These are phyloP conservation scores for Cordylochernes scorpioides DNA, from an alignment of 2,888 invertebrate genomes.

Conservation along the genomic window DNA sequence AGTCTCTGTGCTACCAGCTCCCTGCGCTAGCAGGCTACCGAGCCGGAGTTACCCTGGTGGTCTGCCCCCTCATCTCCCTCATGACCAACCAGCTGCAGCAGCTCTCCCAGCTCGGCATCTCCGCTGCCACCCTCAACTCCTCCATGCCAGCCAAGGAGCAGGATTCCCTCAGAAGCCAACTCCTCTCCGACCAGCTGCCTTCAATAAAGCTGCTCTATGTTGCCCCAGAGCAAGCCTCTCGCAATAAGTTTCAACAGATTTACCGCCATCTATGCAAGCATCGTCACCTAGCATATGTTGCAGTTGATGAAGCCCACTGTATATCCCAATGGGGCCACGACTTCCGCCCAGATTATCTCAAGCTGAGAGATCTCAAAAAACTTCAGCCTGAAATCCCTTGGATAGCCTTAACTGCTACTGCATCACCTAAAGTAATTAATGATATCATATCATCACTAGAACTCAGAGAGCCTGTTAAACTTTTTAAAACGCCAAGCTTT, in stretches of 20 bases:
- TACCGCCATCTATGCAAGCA: slow-evolving; percentile 33
- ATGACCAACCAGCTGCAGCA: slow-evolving; percentile 28
- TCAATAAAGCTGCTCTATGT: slow-evolving; percentile 63
- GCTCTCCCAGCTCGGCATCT: slow-evolving; percentile 52
- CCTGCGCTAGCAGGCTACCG: slow-evolving; percentile 57
- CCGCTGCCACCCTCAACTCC: slow-evolving; percentile 71
- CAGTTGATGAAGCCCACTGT: slow-evolving; percentile 93
- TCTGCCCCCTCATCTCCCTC: slow-evolving; percentile 80
- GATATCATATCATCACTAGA: slow-evolving; percentile 51
- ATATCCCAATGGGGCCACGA: slow-evolving; percentile 98
- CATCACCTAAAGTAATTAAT: slow-evolving; percentile 43
- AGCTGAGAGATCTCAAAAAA: slow-evolving; percentile 41
- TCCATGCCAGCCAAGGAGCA: slow-evolving; percentile 52
- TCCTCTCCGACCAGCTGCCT: slow-evolving; percentile 39
- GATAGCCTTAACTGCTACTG: slow-evolving; percentile 87
- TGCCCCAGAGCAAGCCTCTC: slow-evolving; percentile 68
- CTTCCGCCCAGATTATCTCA: slow-evolving; percentile 78
- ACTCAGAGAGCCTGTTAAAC: slow-evolving; percentile 35
- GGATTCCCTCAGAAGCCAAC: slow-evolving; percentile 44
- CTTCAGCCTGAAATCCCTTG: slow-evolving; percentile 42
- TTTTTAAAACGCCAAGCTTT: slow-evolving; percentile 64
- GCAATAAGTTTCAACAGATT: slow-evolving; percentile 7
- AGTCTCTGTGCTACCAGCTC: slow-evolving; percentile 85
- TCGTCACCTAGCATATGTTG: slow-evolving; percentile 56
- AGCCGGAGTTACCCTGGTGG: slow-evolving; percentile 57